Evolutionary conservation across 1,140 invertebrate species (phyloP).

Genomic region (Geopemphigus sp.): DNA sequence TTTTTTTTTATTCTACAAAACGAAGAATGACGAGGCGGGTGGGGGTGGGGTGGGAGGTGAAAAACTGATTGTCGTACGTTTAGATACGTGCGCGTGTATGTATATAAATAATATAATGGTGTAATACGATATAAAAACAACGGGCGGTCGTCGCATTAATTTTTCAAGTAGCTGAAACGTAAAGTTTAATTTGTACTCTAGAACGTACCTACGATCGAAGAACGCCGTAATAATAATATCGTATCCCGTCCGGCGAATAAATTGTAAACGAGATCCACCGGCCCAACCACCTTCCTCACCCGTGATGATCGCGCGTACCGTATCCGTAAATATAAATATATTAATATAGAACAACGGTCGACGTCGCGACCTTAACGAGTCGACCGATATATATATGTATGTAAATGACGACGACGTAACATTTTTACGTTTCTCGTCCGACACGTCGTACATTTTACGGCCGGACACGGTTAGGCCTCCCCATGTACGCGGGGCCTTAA

Average conservation of each 20-base stretch:
- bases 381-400: too few species aligned
- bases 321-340: too few species aligned
- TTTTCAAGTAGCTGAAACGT: constrained; percentile 39
- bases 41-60: too few species aligned
- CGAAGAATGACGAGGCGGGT: too few species aligned
- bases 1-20: not conserved
- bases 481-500: too few species aligned
- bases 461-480: too few species aligned
- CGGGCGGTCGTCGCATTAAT: constrained; percentile 41
- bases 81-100: not conserved
- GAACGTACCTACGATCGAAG: not conserved
- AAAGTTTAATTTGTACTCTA: constrained; percentile 15
- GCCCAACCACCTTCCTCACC: too few species aligned
- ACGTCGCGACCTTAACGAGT: not conserved
- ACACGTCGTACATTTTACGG: not conserved
- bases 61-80: constrained; percentile 17
- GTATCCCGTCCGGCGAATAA: not conserved
- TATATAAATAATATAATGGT: not conserved
- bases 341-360: too few species aligned
- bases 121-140: constrained; percentile 36
- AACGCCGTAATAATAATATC: too few species aligned
- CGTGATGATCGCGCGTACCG: too few species aligned
- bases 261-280: constrained; percentile 5
- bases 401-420: too few species aligned
- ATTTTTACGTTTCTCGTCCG: not conserved